Evolutionary conservation across 2,888 invertebrate genomes (phyloP).

Genomic region (Diaphora mendica): DNA sequence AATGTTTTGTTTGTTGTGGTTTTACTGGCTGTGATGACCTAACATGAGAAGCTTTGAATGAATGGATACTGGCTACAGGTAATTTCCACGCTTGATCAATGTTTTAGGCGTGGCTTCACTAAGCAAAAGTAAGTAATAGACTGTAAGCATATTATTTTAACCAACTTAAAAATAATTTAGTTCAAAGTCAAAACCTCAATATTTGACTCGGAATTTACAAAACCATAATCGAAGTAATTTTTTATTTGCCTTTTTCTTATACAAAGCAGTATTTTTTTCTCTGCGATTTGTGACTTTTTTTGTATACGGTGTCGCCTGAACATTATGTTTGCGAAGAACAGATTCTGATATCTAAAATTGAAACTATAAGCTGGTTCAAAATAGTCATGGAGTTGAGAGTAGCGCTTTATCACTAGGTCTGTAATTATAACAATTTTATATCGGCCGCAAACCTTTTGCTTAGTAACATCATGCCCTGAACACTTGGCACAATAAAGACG

Average conservation of each 20-base stretch:
- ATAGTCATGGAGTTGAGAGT: not conserved
- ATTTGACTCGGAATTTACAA: not conserved
- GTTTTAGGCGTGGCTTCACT: conserved; percentile 20
- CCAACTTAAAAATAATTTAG: not conserved
- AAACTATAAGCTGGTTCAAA: too few relatives aligned
- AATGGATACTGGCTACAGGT: conserved; percentile 18
- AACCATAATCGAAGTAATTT: not conserved
- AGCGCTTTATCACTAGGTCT: not conserved
- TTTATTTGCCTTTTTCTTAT: not conserved
- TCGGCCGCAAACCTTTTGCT: conserved; percentile 11
- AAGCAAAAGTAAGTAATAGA: not conserved
- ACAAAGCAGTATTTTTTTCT: not conserved
- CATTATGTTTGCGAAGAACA: not conserved
- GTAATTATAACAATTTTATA: too few relatives aligned
- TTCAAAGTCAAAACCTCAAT: not conserved
- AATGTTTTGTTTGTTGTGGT: conserved; percentile 84
- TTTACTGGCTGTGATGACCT: conserved; percentile 77
- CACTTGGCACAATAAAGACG: conserved; percentile 12
- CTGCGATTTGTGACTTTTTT: not conserved
- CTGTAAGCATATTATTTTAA: not conserved
- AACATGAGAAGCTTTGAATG: conserved; percentile 63
- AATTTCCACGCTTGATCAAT: conserved; percentile 29
- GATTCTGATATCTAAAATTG: not conserved
- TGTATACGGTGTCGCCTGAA: not conserved
- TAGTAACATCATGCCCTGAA: not conserved